Percentiles rank a stretch among this genome's conserved stretches.
Conservation (phyloP, 2,797 vertebrate species). For the Liasis olivaceus region DNA sequence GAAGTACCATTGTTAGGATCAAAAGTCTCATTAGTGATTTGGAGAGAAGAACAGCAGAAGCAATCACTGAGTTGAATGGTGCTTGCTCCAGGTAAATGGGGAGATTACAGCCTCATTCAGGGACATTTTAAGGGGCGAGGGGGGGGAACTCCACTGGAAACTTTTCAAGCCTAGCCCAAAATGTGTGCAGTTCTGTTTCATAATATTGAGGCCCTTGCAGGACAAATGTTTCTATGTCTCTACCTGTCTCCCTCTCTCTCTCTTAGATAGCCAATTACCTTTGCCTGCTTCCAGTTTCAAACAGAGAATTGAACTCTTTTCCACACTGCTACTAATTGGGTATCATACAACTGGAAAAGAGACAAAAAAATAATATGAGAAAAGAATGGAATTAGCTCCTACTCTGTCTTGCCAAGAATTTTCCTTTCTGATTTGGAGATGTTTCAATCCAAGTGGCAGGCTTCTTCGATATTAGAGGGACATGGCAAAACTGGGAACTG, state of each 20-base stretch:
- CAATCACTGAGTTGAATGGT: too few relatives aligned
- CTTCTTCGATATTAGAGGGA: not conserved
- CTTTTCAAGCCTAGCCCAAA: not conserved
- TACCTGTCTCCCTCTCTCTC: not conserved
- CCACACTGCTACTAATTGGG: not conserved
- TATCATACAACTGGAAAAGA: not conserved
- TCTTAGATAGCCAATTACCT: not conserved
- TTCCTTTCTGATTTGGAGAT: not conserved
- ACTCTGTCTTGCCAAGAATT: not conserved
- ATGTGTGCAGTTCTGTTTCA: not conserved
- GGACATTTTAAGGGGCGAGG: not conserved
- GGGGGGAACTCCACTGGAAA: not conserved
- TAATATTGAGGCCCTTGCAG: too few relatives aligned
- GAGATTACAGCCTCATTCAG: too few relatives aligned
- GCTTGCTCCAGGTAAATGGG: too few relatives aligned
- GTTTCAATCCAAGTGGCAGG: too few relatives aligned
- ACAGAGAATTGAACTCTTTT: not conserved
- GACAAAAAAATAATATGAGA: not conserved
- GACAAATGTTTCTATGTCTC: not conserved
- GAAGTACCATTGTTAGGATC: too few relatives aligned
- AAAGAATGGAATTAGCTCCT: not conserved
- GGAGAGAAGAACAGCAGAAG: not conserved
- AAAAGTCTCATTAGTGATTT: too few relatives aligned
- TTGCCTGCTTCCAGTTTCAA: not conserved
- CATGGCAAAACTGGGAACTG: not conserved